Evolutionary conservation across 2,113 vertebrate species (phyloP), one percentile per base, ranked within the genome.

Genomic region (Mixornis gularis): DNA sequence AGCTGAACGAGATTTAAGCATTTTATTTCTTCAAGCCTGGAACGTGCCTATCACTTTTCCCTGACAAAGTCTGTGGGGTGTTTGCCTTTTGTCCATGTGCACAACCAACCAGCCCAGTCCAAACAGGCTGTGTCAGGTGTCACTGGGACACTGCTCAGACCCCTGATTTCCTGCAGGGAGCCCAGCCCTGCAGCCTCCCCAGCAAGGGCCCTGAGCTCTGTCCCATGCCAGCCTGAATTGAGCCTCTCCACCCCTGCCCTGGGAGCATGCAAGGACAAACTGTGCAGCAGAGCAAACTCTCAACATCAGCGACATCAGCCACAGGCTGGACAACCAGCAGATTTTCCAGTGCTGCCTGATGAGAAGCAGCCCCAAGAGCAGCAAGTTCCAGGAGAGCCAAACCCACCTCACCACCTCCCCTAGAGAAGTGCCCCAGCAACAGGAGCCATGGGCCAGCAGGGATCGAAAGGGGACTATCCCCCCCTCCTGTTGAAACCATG

Each of bases 401-500:
- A 36, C 5, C 22, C 48, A 2, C 29, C 10, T 7, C 30, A 32
- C 4, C 18, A 36, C 24, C 8, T 59, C 13, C 34, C 9, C 68
- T 16, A 3, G 18, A 48, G 53, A 30, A 32, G 46, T 21, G 63
- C 32, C 34, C n/a, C 43, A 27, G 7, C 43, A 17, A 5, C 3
- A 43, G 49, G 12, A 72, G 53, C 1, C 1, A 7, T 0, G 6
- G 73, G 62, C 70, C 64, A 56, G 90, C 34, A 9, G 0, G 1
- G 79, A 83, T 85, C 59, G 24, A 53, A 95, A 88, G 79, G n/a
- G 72, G 43, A 93, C 95, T 88, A 62, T 91, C 92, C 64, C 94
- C 92, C 90, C 43, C 92, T 95, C 93, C 94, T 90, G 94, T 90
- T 15, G 40, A 74, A 95, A 94, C 51, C 21, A 3, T 15, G 93